Evolutionary conservation across 2,888 invertebrate species (phyloP).

Genomic region (Yponomeuta plumbellus): DNA sequence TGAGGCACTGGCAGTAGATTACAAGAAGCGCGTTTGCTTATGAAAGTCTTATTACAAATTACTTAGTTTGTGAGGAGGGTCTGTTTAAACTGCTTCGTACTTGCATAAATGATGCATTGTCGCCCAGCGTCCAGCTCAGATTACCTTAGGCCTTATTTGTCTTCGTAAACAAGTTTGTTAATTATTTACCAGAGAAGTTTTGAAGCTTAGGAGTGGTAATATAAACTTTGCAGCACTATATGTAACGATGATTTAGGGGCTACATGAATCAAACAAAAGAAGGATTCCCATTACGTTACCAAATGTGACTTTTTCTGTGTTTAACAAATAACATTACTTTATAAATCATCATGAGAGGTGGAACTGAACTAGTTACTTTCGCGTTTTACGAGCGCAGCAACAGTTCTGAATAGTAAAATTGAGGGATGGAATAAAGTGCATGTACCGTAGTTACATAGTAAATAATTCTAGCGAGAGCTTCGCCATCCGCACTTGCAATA

Average conservation of each 20-base stretch:
- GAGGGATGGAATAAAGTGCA: constrained; percentile 62
- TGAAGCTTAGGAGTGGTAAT: not conserved
- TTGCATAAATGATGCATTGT: constrained; percentile 28
- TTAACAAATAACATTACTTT: not conserved
- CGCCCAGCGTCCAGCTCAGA: constrained; percentile 22
- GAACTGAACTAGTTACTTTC: constrained; percentile 8
- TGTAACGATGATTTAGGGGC: not conserved
- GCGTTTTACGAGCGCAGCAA: constrained; percentile 8
- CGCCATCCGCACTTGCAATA: constrained; percentile 66
- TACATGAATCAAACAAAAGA: not conserved
- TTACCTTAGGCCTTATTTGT: constrained; percentile 13
- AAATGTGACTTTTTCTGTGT: not conserved
- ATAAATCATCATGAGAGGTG: not conserved
- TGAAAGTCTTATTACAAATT: not conserved
- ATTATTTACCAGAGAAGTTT: not conserved
- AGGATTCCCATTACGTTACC: not conserved
- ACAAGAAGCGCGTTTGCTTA: no score
- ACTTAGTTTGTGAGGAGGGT: constrained; percentile 18
- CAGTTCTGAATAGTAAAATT: constrained; percentile 44
- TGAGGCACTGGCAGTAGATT: not conserved
- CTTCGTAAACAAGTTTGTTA: constrained; percentile 14
- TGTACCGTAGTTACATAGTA: constrained; percentile 64
- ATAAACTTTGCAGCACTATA: not conserved
- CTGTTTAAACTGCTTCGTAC: constrained; percentile 3
- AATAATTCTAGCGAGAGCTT: constrained; percentile 67